phyloP scores from a whole-genome alignment of 1,140 invertebrate species.

The Zelostemma sp. region DNA sequence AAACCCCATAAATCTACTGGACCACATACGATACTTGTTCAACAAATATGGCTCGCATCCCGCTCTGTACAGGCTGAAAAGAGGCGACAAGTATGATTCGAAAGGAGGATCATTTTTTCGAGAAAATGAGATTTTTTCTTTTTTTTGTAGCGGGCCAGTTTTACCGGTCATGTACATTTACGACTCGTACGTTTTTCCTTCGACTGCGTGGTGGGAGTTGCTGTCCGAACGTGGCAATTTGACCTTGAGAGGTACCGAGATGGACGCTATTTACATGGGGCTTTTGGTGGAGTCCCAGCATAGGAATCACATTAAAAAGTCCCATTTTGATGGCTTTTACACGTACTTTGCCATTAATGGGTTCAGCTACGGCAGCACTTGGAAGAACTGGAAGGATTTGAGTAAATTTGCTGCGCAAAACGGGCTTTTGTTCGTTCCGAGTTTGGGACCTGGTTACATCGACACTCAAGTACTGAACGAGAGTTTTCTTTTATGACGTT shows the following conservation, averaged over 20 bases:
- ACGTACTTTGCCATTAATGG: slow-evolving; percentile 75
- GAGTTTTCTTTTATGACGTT: no score
- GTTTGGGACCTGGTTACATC: slow-evolving; percentile 74
- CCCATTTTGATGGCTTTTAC: slow-evolving; percentile 76
- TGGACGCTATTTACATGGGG: slow-evolving; percentile 74
- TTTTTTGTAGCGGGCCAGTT: slow-evolving; percentile 51
- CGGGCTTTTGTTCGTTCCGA: slow-evolving; percentile 73
- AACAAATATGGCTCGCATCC: slow-evolving; percentile 65
- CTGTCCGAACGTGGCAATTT: slow-evolving; percentile 69
- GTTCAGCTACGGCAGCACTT: slow-evolving; percentile 74
- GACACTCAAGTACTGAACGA: slow-evolving; percentile 67
- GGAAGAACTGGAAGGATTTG: slow-evolving; percentile 75
- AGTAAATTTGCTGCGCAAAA: slow-evolving; percentile 72
- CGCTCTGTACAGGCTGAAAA: slow-evolving; percentile 70
- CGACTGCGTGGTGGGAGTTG: slow-evolving; percentile 68
- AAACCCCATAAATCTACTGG: slow-evolving; percentile 66
- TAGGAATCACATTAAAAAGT: slow-evolving; percentile 69
- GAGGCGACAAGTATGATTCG: slow-evolving; percentile 57
- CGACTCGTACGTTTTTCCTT: slow-evolving; percentile 72
- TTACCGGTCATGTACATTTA: slow-evolving; percentile 74
- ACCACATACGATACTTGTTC: slow-evolving; percentile 63
- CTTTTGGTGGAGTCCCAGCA: slow-evolving; percentile 68
- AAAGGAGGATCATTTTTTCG: no score
- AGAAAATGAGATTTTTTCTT: no score
- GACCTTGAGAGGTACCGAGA: slow-evolving; percentile 68